Evolutionary conservation across 2,113 vertebrate species (phyloP).

Genomic region (Scalopus aquaticus): DNA sequence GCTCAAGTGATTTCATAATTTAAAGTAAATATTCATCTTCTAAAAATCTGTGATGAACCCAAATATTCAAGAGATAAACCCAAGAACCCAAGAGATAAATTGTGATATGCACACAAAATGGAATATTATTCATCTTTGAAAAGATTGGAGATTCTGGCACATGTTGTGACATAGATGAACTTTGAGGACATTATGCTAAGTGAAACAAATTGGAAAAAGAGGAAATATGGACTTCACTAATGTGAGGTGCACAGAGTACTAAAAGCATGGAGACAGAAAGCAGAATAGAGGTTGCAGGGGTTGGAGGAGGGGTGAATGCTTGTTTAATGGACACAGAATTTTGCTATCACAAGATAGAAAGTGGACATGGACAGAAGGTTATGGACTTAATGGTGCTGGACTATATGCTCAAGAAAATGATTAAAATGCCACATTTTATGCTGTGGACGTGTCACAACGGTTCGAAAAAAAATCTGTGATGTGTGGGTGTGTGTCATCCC

Average conservation of each 20-base stretch:
- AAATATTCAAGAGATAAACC: too few relatives aligned
- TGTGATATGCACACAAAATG: background rate
- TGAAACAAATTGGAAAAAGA: background rate
- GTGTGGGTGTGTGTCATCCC: too few relatives aligned
- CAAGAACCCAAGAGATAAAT: background rate
- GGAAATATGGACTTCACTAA: background rate
- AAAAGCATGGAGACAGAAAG: background rate
- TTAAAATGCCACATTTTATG: background rate
- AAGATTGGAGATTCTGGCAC: background rate
- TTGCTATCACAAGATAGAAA: background rate
- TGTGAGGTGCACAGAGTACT: background rate
- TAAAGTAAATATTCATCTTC: constrained; percentile 7
- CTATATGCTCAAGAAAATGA: background rate
- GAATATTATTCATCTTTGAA: background rate
- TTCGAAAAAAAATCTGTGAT: background rate
- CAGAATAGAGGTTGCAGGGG: background rate
- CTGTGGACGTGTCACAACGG: too few relatives aligned
- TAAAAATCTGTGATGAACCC: background rate
- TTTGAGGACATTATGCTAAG: background rate
- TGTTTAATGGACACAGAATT: background rate
- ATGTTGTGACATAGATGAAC: background rate
- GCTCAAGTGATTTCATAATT: constrained; percentile 1
- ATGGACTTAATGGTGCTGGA: background rate
- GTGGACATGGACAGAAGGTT: too few relatives aligned
- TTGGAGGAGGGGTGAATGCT: fast-evolving